Evolutionary conservation across 2,113 vertebrate species (phyloP).

Genomic region (Nothocercus julius): DNA sequence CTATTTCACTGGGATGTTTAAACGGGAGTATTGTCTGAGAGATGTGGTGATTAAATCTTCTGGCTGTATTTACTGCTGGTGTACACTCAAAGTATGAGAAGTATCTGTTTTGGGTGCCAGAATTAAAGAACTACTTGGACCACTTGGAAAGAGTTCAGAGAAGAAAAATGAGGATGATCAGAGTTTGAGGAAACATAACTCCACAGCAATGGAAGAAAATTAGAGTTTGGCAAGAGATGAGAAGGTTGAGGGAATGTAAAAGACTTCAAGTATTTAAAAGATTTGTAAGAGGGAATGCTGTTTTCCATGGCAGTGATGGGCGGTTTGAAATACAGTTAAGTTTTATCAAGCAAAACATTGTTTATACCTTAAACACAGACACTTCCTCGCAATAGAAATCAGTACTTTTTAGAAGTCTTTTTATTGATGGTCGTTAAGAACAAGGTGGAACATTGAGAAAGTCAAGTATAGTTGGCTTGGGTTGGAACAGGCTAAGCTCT

Average conservation of each 20-base stretch:
- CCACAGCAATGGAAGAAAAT: constrained; percentile 40
- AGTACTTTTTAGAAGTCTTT: neutral
- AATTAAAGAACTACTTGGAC: constrained; percentile 10
- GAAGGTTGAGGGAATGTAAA: neutral
- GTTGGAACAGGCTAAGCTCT: neutral
- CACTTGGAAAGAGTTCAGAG: constrained; percentile 48
- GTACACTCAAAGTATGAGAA: neutral
- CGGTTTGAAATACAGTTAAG: constrained; percentile 7
- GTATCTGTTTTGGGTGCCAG: constrained; percentile 16
- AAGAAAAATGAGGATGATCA: neutral
- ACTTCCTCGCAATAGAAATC: neutral
- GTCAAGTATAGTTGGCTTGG: neutral
- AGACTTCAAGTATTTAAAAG: constrained; percentile 21
- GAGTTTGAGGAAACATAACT: constrained; percentile 6
- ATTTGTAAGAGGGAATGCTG: neutral
- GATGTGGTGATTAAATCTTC: neutral
- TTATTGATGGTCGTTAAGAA: neutral
- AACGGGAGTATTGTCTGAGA: neutral
- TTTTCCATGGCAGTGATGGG: neutral
- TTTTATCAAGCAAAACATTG: neutral
- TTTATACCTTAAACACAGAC: neutral
- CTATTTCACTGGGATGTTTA: constrained; percentile 22
- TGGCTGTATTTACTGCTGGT: neutral
- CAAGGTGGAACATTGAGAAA: neutral
- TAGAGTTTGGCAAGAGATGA: constrained; percentile 7